These are phyloP conservation scores for Perizoma flavofasciatum DNA, from an alignment of 2,888 invertebrate genomes.

Conservation along the genomic window DNA sequence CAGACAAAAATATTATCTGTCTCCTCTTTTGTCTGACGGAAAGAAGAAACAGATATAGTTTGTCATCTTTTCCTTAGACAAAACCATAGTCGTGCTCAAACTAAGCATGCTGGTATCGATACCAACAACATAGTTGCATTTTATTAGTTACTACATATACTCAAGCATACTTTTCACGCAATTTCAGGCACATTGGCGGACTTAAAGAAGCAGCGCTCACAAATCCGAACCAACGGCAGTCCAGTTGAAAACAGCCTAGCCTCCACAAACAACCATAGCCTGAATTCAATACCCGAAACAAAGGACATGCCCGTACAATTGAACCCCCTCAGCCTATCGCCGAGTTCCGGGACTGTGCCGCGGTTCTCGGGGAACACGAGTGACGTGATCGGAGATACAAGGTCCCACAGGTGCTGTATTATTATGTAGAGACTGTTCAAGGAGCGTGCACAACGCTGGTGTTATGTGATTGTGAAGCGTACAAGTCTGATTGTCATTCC, in stretches of 20 bases:
- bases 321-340: constrained; percentile 73
- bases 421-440: constrained; percentile 82
- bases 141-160: constrained; percentile 24
- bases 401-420: constrained; percentile 88
- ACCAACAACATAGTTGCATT: no score
- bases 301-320: constrained; percentile 75
- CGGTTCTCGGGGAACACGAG: constrained; percentile 90
- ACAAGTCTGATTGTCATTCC: constrained; percentile 77
- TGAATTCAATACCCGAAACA: constrained; percentile 74
- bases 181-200: constrained; percentile 92
- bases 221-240: constrained; percentile 88
- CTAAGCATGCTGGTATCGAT: no score
- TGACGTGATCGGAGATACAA: constrained; percentile 90
- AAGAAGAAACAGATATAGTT: no score
- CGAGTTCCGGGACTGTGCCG: constrained; percentile 72
- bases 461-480: constrained; percentile 34
- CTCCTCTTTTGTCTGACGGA: no score
- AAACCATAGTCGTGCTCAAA: no score
- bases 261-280: constrained; percentile 72
- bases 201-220: constrained; percentile 95
- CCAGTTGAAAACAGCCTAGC: constrained; percentile 75
- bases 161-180: constrained; percentile 33
- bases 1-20: no score
- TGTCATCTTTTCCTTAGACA: no score
- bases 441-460: constrained; percentile 11